Evolutionary conservation across 2,797 vertebrate genomes (phyloP), one percentile per base, ranked within the genome.

Genomic region (Pteropus rufus): DNA sequence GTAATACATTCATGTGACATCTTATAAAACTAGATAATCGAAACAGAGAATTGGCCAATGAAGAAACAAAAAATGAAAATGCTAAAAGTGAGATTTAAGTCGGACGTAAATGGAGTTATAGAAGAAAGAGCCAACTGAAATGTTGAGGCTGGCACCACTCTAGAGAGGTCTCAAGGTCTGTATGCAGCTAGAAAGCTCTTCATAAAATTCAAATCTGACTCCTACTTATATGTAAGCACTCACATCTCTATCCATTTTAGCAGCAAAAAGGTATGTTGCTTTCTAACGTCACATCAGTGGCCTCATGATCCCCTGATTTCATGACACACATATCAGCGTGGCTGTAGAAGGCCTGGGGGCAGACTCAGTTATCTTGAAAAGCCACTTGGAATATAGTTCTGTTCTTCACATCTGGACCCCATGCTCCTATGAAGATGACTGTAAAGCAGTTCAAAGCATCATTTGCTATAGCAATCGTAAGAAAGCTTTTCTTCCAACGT

Each of bases 401-500:
- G 12, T 21, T 77, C 10, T 58, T 95, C 54, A 89, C 29, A 60
- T 93, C 41, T 62, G 7, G 16, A 95, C 41, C 29, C 54, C 67
- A 15, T 21, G 26, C 7, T 56, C 77, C 91, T 41, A 56, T 10
- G 86, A 10, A 52, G 73, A 92, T 31, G 29, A 44, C 36, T 77
- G 39, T 82, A 75, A 82, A 69, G 56, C 65, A 36, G 82, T 76
- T 73, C 92, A 91, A 79, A 73, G 67, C 54, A 86, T 64, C 58
- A 10, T 65, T 46, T 94, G 75, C 65, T 89, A 36, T 3, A 52
- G 70, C 54, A 70, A 79, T 96, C n/a, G 16, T 58, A 24, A 84
- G 44, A 92, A 90, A 80, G 62, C 60, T 93, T 92, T 93, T 84
- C 92, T 80, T 70, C 49, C 88, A 77, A 93, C 80, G 62, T 65